Base-by-base conservation (phyloP, 2,113 vertebrate species). In the Periophthalmodon schlosseri region DNA sequence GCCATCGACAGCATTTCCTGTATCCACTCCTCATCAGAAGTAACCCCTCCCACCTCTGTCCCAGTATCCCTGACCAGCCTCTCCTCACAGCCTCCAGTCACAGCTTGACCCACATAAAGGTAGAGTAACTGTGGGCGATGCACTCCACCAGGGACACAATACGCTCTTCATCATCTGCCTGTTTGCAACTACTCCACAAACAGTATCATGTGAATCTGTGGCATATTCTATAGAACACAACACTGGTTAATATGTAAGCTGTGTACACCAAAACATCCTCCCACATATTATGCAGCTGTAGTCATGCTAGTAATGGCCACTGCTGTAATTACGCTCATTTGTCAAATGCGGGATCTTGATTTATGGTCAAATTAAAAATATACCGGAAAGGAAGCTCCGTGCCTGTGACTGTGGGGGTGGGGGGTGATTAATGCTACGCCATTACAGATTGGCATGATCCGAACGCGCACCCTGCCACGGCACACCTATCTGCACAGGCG, bases 291-390 rank as follows among this genome's bases (percentile, higher is more conserved):
- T 44, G 77, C 47, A 78, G 63, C 63, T 44, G 63, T 68, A 77
- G 52, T 20, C 78, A n/a, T 58, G 47, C 64, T 84, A 86, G 82
- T 73, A 89, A 73, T 76, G 87, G 91, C 90, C 94, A 95, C 91
- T 91, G 70, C 90, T 91, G 92, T 97, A 97, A 98, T 96, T 96
- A 95, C 91, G 89, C 93, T 95, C 90, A 95, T 97, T 96, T 95
- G 94, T 97, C 96, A 98, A 93, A 94, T 87, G 91, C 87, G 74
- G 28, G 86, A 83, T 68, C 92, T 95, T 96, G 95, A 96, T 97
- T 96, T 96, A 95, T 94, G 94, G 92, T 95, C 94, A 81, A 96
- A 95, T 96, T 96, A 95, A 95, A 95, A 94, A 92, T 87, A 93
- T 85, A 87, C 85, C 82, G 70, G 84, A 90, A 90, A 87, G 93